phyloP scores from a whole-genome alignment of 2,797 vertebrate genomes.

The Enteromius trimaculatus region DNA sequence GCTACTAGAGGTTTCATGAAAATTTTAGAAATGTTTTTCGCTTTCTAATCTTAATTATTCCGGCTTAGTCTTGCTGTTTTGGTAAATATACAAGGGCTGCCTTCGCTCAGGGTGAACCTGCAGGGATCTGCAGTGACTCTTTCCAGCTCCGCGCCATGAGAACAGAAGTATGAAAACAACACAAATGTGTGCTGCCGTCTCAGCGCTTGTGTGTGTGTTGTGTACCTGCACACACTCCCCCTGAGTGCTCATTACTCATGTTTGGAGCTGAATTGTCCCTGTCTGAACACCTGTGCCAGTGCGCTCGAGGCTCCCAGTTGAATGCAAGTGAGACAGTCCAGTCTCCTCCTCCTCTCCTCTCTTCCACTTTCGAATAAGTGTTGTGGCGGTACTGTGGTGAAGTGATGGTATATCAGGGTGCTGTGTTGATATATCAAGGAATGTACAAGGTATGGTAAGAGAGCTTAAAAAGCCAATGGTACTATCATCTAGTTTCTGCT shows the following conservation, averaged over 20 bases:
- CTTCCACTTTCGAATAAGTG: not conserved
- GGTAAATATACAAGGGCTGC: slow-evolving; percentile 23
- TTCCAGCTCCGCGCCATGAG: slow-evolving; percentile 3
- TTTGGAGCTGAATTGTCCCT: slow-evolving; percentile 59
- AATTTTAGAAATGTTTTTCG: not conserved
- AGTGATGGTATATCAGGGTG: not conserved
- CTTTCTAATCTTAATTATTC: not conserved
- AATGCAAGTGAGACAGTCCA: slow-evolving; percentile 41
- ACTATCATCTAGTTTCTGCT: not conserved
- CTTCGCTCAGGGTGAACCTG: slow-evolving; percentile 34
- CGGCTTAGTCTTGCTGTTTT: slow-evolving; percentile 26
- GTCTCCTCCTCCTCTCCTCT: slow-evolving; percentile 9
- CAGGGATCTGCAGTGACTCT: slow-evolving; percentile 47
- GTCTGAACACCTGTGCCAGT: slow-evolving; percentile 61
- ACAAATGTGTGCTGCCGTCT: slow-evolving; percentile 29
- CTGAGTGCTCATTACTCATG: slow-evolving; percentile 64
- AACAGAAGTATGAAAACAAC: slow-evolving; percentile 50
- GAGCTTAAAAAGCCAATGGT: not conserved
- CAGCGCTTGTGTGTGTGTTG: slow-evolving; percentile 34
- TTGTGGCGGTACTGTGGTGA: not conserved
- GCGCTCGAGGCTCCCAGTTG: slow-evolving; percentile 54
- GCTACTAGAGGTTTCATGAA: not conserved
- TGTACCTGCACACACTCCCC: slow-evolving; percentile 58
- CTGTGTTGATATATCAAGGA: not conserved
- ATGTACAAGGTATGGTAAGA: not conserved